Base-by-base conservation (phyloP, 1,140 invertebrate genomes). In the Mercenaria mercenaria region DNA sequence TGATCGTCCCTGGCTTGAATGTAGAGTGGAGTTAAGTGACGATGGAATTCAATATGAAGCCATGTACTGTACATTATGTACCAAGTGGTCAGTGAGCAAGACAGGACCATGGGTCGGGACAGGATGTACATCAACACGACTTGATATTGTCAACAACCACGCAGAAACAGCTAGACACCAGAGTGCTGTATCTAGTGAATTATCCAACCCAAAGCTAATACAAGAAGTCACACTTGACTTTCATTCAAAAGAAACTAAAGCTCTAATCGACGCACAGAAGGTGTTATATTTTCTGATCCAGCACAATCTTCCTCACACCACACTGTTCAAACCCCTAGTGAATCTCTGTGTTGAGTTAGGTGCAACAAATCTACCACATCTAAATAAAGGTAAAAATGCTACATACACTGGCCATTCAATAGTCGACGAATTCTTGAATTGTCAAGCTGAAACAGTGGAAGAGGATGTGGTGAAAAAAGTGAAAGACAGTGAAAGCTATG, bases 301-400 rank as follows among this genome's bases (percentile, higher is more conserved):
- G 39, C 64, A 85, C 29, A 47, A 50, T 15, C 37, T 72, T 37
- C 83, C 61, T 23, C 23, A 85, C n/a, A 85, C n/a, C 23, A 72
- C 61, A 43, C 64, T 74, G 41, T 85, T 85, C n/a, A 74, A 72
- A 39, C 67, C 69, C 34, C 34, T 85, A 3, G 32, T 85, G 18
- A 64, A 69, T 6, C 52, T 74, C 41, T 85, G 43, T 52, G 18
- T 47, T 29, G 64, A 74, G 8, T 29, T 85, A 23, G 64, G 64
- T 43, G 50, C 59, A 18, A 64, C 13, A 0, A 50, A 72, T 34
- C 43, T 77, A 34, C 34, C 23, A 15, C n/a, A 43, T 81, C n/a
- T 74, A 15, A 23, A 79, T 13, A 43, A 69, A 41, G 56, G 26
- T 39, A 74, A 67, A n/a, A 56, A 77, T 41, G 41, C 52, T 41